Conservation (phyloP, 2,797 vertebrate genomes). For the Mus spretus region DNA sequence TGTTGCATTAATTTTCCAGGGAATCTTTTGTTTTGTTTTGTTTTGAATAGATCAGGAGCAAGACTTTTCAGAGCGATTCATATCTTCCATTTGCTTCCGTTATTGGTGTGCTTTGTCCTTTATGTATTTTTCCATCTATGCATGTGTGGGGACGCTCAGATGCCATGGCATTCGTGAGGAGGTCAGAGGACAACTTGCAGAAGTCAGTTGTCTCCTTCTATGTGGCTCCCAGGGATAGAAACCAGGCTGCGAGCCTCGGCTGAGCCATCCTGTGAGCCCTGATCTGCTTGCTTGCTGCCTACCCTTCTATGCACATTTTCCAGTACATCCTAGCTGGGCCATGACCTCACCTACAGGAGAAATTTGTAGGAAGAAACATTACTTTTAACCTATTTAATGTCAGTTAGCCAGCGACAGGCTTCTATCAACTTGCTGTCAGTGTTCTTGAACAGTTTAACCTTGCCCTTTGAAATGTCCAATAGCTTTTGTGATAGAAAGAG, state of each 20-base stretch:
- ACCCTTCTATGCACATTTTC: slow-evolving; percentile 4
- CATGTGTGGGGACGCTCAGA: neutral
- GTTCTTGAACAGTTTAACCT: slow-evolving; percentile 42
- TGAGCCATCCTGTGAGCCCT: too few species aligned
- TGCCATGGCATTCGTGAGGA: neutral
- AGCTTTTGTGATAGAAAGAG: slow-evolving; percentile 21
- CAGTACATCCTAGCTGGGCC: neutral
- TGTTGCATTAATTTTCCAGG: neutral
- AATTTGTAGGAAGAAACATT: neutral
- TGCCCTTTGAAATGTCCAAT: neutral
- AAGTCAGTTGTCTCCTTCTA: neutral
- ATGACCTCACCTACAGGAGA: slow-evolving; percentile 20
- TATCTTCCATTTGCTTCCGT: slow-evolving; percentile 35
- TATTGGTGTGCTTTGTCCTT: slow-evolving; percentile 11
- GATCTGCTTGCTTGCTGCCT: slow-evolving; percentile 3
- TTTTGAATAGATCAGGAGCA: slow-evolving; percentile 13
- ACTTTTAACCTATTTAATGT: neutral
- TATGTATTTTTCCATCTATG: neutral
- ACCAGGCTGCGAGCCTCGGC: neutral
- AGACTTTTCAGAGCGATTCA: slow-evolving; percentile 18
- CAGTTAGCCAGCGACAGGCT: neutral
- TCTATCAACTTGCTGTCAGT: neutral
- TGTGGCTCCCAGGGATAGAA: neutral
- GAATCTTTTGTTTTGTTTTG: neutral
- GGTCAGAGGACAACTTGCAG: neutral